Base-by-base conservation (phyloP, 2,888 invertebrate genomes). In the Lycia hirtaria region DNA sequence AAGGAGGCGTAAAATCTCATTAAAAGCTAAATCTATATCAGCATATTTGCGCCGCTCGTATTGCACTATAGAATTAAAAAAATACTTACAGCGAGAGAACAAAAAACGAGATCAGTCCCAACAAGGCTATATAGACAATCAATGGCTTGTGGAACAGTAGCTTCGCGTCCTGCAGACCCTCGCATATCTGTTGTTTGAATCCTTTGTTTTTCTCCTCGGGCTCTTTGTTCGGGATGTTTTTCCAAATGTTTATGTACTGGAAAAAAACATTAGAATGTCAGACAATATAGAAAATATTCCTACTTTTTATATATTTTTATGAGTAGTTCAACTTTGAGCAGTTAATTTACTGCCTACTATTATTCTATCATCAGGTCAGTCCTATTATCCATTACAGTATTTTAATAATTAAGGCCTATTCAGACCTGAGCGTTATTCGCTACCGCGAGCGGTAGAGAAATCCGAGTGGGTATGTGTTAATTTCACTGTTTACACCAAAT, bases 201-300 rank as follows among this genome's bases (percentile, higher is more conserved):
- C 65, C 45, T 44, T 50, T 50, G 3, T 17, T 43, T 19, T 49
- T 58, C 4, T 32, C 41, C 22, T 60, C 45, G 0, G 22, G 62
- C 0, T 68, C 62, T 7, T 61, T 48, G 28, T 64, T 68, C 12
- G 62, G 66, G 53, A 72, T 65, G 19, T 68, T 66, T 47, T 75
- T 74, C 78, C 79, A 84, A 43, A 84, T 60, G 14, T 79, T 60
- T n/a, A 56, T 63, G 28, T 56, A 75, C 83, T 83, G 65, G 28
- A 65, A 65, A 49, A 55, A 26, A 43, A 26, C 5, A 41, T 24
- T 22, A 5, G 5, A 20, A 6, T 2, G 22, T 12, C 10, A 17
- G 7, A 17, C 9, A 35, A 2, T 9, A 10, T 9, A 12, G 3
- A 20, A 17, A 10, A n/a, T n/a, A n/a, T n/a, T n/a, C n/a, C n/a